A percentile compares a stretch with the other conserved stretches of the same genome.
Conservation (phyloP, 1,140 invertebrate genomes). For the Procambarus clarkii region DNA sequence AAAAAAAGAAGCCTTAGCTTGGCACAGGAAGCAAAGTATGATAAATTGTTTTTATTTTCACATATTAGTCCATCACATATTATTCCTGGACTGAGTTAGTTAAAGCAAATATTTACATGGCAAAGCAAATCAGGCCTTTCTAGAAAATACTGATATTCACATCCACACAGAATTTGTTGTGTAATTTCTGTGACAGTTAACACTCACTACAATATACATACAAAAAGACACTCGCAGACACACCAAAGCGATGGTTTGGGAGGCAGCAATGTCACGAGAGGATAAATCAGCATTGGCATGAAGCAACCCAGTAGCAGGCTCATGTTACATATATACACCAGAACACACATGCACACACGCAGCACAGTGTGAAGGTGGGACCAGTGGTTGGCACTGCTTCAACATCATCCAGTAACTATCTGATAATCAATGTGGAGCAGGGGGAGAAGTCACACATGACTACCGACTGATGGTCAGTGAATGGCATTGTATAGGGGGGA, state of each 20-base stretch:
- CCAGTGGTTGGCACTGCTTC: slow-evolving; percentile 60
- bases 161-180: slow-evolving; percentile 60
- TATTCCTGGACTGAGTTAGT: slow-evolving; percentile 62
- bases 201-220: slow-evolving; percentile 63
- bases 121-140: slow-evolving; percentile 67
- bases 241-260: slow-evolving; percentile 55
- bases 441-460: slow-evolving; percentile 59
- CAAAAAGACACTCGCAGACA: slow-evolving; percentile 27
- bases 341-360: slow-evolving; percentile 48
- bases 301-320: slow-evolving; percentile 62
- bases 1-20: slow-evolving; percentile 61
- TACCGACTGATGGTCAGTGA: slow-evolving; percentile 52
- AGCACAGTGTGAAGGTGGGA: slow-evolving; percentile 52
- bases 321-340: slow-evolving; percentile 63
- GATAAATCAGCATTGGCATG: slow-evolving; percentile 40
- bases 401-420: slow-evolving; percentile 61
- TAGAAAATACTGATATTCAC: slow-evolving; percentile 66
- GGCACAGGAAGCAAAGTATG: slow-evolving; percentile 66
- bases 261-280: slow-evolving; percentile 48
- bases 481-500: slow-evolving; percentile 66
- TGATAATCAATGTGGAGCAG: slow-evolving; percentile 45
- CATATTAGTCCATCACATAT: slow-evolving; percentile 42
- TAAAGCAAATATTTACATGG: slow-evolving; percentile 63
- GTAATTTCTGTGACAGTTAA: slow-evolving; percentile 64
- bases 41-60: slow-evolving; percentile 43